A percentile compares a stretch with the other conserved stretches of the same genome.
Conservation (phyloP, 2,888 invertebrate genomes). For the Cephus pulcher region DNA sequence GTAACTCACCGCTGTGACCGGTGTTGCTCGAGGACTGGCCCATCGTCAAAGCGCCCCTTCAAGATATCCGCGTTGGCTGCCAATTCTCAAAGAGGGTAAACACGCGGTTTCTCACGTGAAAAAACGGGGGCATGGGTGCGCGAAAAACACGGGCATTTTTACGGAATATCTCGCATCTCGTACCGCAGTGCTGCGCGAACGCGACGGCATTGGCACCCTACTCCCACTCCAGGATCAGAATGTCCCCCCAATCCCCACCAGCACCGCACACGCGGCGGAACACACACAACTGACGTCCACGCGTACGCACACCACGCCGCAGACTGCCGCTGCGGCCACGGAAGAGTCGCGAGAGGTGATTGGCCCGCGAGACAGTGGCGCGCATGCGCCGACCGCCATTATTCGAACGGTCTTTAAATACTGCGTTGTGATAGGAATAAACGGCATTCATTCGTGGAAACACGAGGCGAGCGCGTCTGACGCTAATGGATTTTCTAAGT, state of each 20-base stretch:
- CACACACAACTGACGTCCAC: neutral
- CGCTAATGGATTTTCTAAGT: neutral
- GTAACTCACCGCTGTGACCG: slow-evolving; percentile 62
- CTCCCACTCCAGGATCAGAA: neutral
- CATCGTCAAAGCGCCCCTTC: slow-evolving; percentile 46
- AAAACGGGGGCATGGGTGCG: slow-evolving; percentile 41
- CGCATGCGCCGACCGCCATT: neutral
- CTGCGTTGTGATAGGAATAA: neutral
- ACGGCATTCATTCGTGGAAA: neutral
- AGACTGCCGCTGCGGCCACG: neutral
- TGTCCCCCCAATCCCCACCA: neutral
- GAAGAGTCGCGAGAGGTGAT: neutral
- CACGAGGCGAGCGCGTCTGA: neutral
- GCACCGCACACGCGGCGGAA: no score
- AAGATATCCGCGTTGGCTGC: neutral
- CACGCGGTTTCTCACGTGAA: slow-evolving; percentile 39
- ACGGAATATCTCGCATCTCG: slow-evolving; percentile 47
- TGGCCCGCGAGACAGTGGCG: neutral
- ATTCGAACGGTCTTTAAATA: neutral
- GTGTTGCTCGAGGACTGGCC: slow-evolving; percentile 63
- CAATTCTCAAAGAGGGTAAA: slow-evolving; percentile 1
- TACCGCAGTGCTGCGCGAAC: slow-evolving; percentile 31
- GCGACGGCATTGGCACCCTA: neutral
- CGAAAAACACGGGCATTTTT: slow-evolving; percentile 48
- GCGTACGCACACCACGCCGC: no score